Base-by-base conservation (phyloP, 2,888 invertebrate species). In the Axea sp. region DNA sequence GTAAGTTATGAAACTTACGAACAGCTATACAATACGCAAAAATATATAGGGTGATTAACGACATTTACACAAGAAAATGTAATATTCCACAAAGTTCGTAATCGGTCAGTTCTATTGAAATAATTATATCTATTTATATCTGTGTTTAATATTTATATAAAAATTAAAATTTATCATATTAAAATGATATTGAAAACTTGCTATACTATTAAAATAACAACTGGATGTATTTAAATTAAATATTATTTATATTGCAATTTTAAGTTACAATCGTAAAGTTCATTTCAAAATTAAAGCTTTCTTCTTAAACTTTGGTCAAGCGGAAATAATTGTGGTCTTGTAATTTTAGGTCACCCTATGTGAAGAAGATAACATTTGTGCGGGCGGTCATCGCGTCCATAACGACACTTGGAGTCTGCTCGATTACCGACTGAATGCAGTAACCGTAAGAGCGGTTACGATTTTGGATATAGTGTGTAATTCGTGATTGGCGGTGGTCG, bases 401-500 rank as follows among this genome's bases (percentile, higher is more conserved):
- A 78, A 78, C 77, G 73, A 78, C 67, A 51, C 53, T 65, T 31
- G 51, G 55, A 72, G 67, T 73, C 57, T 68, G 65, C 62, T 65
- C 76, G 74, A 74, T 74, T 74, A 74, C 74, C 72, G 64, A 60
- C 60, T 9, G 60, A 49, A 60, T 24, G 72, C 68, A 72, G 73
- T 65, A 72, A 74, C 72, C 75, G 77, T 77, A 75, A 69, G 74
- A 62, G 67, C 74, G 77, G 80, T 82, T 78, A 81, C 83, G 81
- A 84, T 84, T 83, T 78, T 77, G 80, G 80, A 83, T 84, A 84
- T 83, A 82, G 84, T 78, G 75, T 78, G 82, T 84, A 83, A 83
- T 84, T 84, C 81, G 82, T 82, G 84, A 86, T 86, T 86, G 85
- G 83, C 83, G 82, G 76, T 71, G 82, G 78, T 78, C 82, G 77